Base-by-base conservation (phyloP, 2,113 vertebrate species). In the Salvelinus alpinus region DNA sequence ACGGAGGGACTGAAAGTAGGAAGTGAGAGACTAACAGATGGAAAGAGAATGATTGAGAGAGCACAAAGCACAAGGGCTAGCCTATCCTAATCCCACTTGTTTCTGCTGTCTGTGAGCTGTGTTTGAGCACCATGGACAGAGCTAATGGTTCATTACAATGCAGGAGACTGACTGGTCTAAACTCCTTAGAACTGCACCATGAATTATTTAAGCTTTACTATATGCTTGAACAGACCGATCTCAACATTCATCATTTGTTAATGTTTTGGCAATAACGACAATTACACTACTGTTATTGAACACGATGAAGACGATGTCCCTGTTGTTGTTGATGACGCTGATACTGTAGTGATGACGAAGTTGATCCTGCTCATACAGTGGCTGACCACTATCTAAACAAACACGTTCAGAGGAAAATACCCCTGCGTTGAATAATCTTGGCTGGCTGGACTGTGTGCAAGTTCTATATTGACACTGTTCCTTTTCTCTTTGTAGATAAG, bases 401-500 rank as follows among this genome's bases (percentile, higher is more conserved):
- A 18, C 51, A 18, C 4, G 4, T 3, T 54, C 48, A 54, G 51
- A 5, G 16, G 51, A 54, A 16, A 54, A 54, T 54, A 18, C 1
- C 16, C 51, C 51, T 18, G 3, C 51, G 51, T 5, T 54, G 51
- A 54, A 54, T 54, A 4, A 54, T 84, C 5, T 60, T 47, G 75
- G 77, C 78, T 25, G 27, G 57, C 66, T 20, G 5, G 54, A 76
- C 67, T 84, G 78, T 59, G 66, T 69, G 24, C 14, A 38, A 72
- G 65, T 77, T 78, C 76, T 74, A 70, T 72, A 79, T 60, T 62
- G 84, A 75, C 75, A 38, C 27, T 68, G 5, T 44, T 38, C 38
- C 66, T 38, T 80, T 81, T 88, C 78, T 87, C 71, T 73, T 85
- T 78, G 69, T 74, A 82, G 80, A 86, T 73, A 57, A 67, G 65